Base-by-base conservation (phyloP, 1,140 invertebrate genomes). In the Cyclargus thomasi region DNA sequence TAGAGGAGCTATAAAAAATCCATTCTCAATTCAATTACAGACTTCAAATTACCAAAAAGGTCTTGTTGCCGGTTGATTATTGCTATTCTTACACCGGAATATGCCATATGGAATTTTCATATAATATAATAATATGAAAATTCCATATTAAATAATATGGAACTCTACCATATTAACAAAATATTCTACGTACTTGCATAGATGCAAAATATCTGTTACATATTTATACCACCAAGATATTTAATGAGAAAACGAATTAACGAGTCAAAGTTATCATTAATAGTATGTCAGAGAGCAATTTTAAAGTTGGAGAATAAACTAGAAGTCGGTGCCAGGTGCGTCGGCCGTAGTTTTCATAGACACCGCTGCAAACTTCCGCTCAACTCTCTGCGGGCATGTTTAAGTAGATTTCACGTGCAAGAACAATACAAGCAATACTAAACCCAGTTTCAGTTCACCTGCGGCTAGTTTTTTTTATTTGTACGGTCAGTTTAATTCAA, bases 281-380 rank as follows among this genome's bases (percentile, higher is more conserved):
- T 59, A 20, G 55, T 59, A 59, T 59, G 55, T 59, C 55, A 59
- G 55, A 59, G 55, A 59, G 55, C 55, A 59, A 59, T 59, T 59
- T 59, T 20, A 59, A 59, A 59, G 17, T 59, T 22, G 18, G 5
- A 59, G 55, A 59, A 59, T 20, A 59, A 59, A 59, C 55, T 59
- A 21, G 20, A 18, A 11, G 55, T 59, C 18, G 55, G 55, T 21
- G n/a, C 3, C 55, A 59, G 55, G 55, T 59, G 55, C 55, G 55
- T 59, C 18, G 18, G n/a, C 55, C 55, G 55, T 21, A 20, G 55
- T 59, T 59, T 59, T 59, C 55, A 59, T 59, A 22, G 55, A 59
- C 55, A 59, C 18, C 55, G 55, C 10, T 20, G 55, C 17, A 59
- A 55, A 59, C 18, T 11, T 21, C 20, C 10, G 7, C 55, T 22